Conservation (phyloP, 2,888 invertebrate genomes). For the Branchellion lobata region DNA sequence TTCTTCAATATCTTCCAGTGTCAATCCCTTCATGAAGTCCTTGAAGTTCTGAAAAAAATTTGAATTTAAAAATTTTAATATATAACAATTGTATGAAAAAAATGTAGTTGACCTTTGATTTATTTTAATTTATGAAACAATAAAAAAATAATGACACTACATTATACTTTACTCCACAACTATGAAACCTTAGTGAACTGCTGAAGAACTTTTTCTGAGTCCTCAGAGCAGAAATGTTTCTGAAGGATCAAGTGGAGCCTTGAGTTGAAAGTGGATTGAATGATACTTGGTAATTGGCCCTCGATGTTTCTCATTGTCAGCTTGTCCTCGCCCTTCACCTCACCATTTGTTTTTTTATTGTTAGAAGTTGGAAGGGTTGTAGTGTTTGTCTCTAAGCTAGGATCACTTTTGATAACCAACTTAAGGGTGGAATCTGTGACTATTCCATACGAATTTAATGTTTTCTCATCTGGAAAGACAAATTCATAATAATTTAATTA, state of each 20-base stretch:
- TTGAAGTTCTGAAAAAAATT: background rate
- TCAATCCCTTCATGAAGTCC: background rate
- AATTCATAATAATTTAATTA: no score
- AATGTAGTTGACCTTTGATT: background rate
- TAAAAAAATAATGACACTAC: no score
- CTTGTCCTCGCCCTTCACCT: background rate
- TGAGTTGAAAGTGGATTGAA: background rate
- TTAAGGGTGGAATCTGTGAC: background rate
- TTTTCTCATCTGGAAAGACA: background rate
- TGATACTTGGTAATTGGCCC: no score
- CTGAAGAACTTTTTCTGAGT: background rate
- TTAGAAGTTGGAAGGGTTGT: background rate
- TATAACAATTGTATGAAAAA: background rate
- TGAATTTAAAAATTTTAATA: background rate
- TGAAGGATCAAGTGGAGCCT: background rate
- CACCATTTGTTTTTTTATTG: background rate
- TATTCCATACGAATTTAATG: background rate
- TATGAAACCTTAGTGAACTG: background rate
- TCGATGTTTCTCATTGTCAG: background rate
- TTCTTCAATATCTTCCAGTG: background rate
- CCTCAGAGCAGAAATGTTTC: background rate
- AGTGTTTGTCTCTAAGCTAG: background rate
- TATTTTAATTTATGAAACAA: no score
- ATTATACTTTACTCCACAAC: no score
- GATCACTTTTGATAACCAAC: constrained; percentile 2